Conservation (phyloP, 2,888 invertebrate species). For the Drosophila algonquin region DNA sequence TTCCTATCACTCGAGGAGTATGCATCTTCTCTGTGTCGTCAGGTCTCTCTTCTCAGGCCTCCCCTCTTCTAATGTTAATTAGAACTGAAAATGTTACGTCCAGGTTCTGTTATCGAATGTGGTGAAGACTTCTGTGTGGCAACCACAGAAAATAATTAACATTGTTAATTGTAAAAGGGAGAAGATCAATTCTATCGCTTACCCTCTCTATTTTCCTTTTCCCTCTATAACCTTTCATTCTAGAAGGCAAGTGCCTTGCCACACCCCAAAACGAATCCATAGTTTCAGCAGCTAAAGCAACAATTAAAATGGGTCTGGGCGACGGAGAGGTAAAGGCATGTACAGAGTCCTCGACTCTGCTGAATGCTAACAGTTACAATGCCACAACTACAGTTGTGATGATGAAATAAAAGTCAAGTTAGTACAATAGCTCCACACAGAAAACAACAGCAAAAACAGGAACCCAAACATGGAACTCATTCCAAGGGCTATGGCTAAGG, state of each 20-base stretch:
- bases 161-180: constrained; percentile 51
- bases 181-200: constrained; percentile 35
- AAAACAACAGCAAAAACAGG: constrained; percentile 44
- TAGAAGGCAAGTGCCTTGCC: constrained; percentile 23
- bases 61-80: constrained; percentile 46
- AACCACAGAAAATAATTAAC: constrained; percentile 50
- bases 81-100: constrained; percentile 55
- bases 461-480: constrained; percentile 59
- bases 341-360: constrained; percentile 47
- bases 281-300: too few relatives aligned
- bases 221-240: constrained; percentile 41
- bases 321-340: neutral
- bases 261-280: constrained; percentile 2
- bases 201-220: constrained; percentile 18
- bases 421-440: constrained; percentile 61
- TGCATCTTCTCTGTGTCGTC: too few relatives aligned
- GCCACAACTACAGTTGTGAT: constrained; percentile 64
- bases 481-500: neutral
- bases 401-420: constrained; percentile 75
- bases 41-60: neutral
- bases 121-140: neutral
- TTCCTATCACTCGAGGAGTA: neutral
- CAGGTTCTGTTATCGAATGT: constrained; percentile 20
- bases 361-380: constrained; percentile 73
- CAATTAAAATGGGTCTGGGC: neutral